These are phyloP conservation scores for Polypedilum vanderplanki DNA, from an alignment of 1,140 invertebrate species.

Conservation along the genomic window DNA sequence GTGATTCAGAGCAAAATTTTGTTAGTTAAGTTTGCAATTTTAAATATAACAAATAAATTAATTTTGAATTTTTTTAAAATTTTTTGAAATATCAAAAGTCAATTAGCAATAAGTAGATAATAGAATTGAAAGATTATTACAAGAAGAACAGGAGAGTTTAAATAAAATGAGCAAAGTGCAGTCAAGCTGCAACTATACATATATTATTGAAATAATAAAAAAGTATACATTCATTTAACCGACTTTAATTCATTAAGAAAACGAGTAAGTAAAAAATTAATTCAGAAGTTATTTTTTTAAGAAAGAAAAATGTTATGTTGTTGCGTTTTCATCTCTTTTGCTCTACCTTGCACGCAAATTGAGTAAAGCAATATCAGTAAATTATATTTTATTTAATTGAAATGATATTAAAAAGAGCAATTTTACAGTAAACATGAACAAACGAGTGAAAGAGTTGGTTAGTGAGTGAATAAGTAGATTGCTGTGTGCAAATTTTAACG, in stretches of 20 bases:
- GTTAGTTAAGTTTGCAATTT: too few relatives aligned
- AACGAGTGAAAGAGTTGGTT: not conserved
- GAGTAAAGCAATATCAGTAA: constrained; percentile 13
- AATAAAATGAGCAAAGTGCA: not conserved
- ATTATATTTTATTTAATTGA: constrained; percentile 17
- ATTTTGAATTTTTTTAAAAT: too few relatives aligned
- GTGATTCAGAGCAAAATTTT: too few relatives aligned
- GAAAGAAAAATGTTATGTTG: not conserved
- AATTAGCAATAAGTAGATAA: too few relatives aligned
- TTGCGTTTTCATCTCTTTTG: too few relatives aligned
- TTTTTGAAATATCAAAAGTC: too few relatives aligned
- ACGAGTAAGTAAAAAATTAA: not conserved
- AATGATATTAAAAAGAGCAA: constrained; percentile 19
- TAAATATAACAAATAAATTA: too few relatives aligned
- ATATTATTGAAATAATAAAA: not conserved
- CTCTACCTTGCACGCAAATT: constrained; percentile 17
- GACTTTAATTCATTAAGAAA: not conserved
- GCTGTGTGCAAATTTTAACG: not conserved
- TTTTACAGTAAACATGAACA: not conserved
- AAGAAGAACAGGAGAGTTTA: too few relatives aligned
- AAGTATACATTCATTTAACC: not conserved
- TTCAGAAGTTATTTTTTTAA: not conserved
- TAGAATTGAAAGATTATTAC: too few relatives aligned
- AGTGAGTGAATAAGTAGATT: constrained; percentile 1
- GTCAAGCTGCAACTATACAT: not conserved